Base-by-base conservation (phyloP, 2,888 invertebrate genomes). In the Patella pellucida region DNA sequence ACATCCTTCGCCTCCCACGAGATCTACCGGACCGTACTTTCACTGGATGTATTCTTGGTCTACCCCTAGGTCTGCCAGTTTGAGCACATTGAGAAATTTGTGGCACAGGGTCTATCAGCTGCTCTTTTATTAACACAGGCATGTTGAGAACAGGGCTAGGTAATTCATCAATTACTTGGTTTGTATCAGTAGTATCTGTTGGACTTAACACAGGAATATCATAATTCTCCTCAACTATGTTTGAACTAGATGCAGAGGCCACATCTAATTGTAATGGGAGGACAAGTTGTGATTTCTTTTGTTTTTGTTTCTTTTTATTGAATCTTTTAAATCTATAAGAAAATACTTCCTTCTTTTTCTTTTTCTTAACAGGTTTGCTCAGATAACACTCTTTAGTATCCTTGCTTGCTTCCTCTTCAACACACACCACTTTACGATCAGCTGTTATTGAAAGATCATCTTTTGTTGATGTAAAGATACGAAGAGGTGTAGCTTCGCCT, bases 171-270 rank as follows among this genome's bases (percentile, higher is more conserved):
- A 23, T 62, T 12, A 23, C 19, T 19, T 19, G 19, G 19, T 62
- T 23, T 19, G 62, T 19, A 14, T 23, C 19, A 23, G 11, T 19
- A 23, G 23, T 62, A 23, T 62, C 62, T 62, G 62, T 62, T 19
- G 62, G 62, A 62, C 62, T 62, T 62, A 62, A 62, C 11, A 62
- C 62, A 23, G 62, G 62, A 62, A 62, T 62, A 23, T 62, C 62
- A 19, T 23, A 19, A 62, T 19, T 62, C 2, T 62, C 62, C 23
- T 62, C 62, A 12, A 9, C 12, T 11, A 23, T 23, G 11, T 23
- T 23, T 19, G 62, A 19, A 23, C 12, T 23, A 12, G 11, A 11
- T 62, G 62, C 14, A 23, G 62, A 23, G 23, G 19, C 15, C 3
- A 62, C 23, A 41, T 41, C 41, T 9, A 62, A 23, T 14, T 23